These are phyloP conservation scores for Melipona quadrifasciata DNA, from an alignment of 1,140 invertebrate genomes.

Conservation along the genomic window DNA sequence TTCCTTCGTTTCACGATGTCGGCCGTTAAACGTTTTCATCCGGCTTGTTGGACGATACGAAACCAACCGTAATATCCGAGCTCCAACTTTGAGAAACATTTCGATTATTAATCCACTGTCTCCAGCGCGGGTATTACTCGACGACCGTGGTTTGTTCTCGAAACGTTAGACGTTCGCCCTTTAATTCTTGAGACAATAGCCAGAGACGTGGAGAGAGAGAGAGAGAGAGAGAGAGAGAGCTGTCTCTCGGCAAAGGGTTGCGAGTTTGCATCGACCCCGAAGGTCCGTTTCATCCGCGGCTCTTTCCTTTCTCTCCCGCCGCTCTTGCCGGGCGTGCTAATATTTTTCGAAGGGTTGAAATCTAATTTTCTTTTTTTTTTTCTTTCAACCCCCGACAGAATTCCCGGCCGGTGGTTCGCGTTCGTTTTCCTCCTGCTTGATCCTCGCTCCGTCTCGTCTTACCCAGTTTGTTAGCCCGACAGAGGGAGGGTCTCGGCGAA, in stretches of 20 bases:
- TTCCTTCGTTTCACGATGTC: neutral
- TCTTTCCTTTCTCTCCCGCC: slow-evolving; percentile 28
- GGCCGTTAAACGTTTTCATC: slow-evolving; percentile 20
- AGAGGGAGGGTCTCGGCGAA: too few relatives aligned
- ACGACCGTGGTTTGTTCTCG: slow-evolving; percentile 58
- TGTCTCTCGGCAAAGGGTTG: slow-evolving; percentile 71
- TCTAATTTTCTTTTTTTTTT: slow-evolving; percentile 80
- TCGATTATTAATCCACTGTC: slow-evolving; percentile 6
- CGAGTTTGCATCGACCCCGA: slow-evolving; percentile 53
- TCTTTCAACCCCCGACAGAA: slow-evolving; percentile 60
- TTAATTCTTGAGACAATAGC: slow-evolving; percentile 78
- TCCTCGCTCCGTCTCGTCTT: slow-evolving; percentile 7
- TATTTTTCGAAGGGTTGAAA: slow-evolving; percentile 78
- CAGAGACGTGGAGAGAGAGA: too few relatives aligned
- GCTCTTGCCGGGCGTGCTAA: slow-evolving; percentile 71
- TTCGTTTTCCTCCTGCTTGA: slow-evolving; percentile 15
- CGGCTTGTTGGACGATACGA: neutral
- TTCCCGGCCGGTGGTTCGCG: slow-evolving; percentile 18
- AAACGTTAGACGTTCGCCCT: slow-evolving; percentile 78
- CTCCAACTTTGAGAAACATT: neutral
- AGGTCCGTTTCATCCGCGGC: slow-evolving; percentile 31
- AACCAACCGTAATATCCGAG: neutral
- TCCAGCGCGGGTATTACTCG: neutral
- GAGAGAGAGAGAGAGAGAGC: neutral
- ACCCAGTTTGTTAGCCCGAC: neutral